Conservation (phyloP, 2,888 invertebrate genomes). For the Apamea monoglypha region DNA sequence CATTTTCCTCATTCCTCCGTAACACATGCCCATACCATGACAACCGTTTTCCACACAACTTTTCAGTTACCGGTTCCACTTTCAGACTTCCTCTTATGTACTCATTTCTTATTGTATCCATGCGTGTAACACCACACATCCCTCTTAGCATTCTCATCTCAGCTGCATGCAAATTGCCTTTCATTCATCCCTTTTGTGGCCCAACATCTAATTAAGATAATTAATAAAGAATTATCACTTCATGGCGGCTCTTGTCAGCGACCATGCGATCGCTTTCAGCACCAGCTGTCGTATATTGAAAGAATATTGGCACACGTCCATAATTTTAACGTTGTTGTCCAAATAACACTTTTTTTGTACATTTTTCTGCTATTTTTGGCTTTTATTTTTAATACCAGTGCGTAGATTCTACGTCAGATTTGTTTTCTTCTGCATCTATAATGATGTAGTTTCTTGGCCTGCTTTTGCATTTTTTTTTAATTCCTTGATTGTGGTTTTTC, state of each 20-base stretch:
- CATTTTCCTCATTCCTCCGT: too few relatives aligned
- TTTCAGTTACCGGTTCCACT: too few relatives aligned
- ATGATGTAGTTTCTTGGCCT: not conserved
- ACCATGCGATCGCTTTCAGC: slow-evolving; percentile 41
- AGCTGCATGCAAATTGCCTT: too few relatives aligned
- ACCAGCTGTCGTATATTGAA: slow-evolving; percentile 31
- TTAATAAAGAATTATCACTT: slow-evolving; percentile 42
- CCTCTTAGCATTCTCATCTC: too few relatives aligned
- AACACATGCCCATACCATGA: too few relatives aligned
- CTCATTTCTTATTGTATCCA: too few relatives aligned
- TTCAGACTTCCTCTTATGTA: too few relatives aligned
- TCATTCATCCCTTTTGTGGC: too few relatives aligned
- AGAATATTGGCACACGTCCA: slow-evolving; percentile 53
- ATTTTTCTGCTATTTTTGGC: slow-evolving; percentile 31
- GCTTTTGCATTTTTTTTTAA: not conserved
- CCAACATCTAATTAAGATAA: slow-evolving; percentile 45
- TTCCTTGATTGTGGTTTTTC: not conserved
- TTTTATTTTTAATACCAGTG: slow-evolving; percentile 11
- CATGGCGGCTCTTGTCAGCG: slow-evolving; percentile 10
- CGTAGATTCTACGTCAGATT: not conserved
- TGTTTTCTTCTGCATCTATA: slow-evolving; percentile 12
- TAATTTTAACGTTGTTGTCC: slow-evolving; percentile 23
- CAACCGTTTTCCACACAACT: too few relatives aligned
- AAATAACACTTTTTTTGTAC: slow-evolving; percentile 33
- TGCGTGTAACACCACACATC: too few relatives aligned